Conservation (phyloP, 2,888 invertebrate genomes). For the Temnothorax unifasciatus region DNA sequence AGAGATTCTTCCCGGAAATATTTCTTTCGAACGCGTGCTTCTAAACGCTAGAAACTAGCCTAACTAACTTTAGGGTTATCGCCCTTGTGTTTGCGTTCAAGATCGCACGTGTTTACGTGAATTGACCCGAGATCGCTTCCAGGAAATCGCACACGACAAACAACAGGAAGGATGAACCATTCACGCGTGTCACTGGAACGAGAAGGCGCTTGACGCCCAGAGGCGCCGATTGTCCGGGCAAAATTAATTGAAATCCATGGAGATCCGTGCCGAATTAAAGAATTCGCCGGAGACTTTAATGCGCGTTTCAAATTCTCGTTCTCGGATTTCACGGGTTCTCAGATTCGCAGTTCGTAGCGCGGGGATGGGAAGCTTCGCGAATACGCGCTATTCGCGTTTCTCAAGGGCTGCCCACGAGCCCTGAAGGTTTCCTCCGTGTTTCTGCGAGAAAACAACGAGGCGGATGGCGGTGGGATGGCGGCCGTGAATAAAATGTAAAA, state of each 20-base stretch:
- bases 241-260: neutral
- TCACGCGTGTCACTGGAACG: no score
- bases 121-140: neutral
- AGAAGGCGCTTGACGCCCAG: neutral
- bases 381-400: neutral
- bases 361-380: neutral
- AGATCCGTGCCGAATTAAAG: neutral
- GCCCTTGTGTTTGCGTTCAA: conserved; percentile 1
- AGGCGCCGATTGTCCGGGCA: neutral
- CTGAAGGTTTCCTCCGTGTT: neutral
- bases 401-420: no score
- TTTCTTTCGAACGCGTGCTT: neutral
- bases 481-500: conserved; percentile 48
- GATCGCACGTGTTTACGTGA: neutral
- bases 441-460: conserved; percentile 14
- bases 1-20: neutral
- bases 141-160: neutral
- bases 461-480: neutral
- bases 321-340: neutral
- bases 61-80: conserved; percentile 1
- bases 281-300: conserved; percentile 15
- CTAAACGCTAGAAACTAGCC: neutral
- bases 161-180: neutral
- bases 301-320: conserved; percentile 10
- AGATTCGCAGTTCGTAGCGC: neutral